These are phyloP conservation scores for Lepus timidus DNA, from an alignment of 2,113 vertebrate genomes.

Conservation along the genomic window DNA sequence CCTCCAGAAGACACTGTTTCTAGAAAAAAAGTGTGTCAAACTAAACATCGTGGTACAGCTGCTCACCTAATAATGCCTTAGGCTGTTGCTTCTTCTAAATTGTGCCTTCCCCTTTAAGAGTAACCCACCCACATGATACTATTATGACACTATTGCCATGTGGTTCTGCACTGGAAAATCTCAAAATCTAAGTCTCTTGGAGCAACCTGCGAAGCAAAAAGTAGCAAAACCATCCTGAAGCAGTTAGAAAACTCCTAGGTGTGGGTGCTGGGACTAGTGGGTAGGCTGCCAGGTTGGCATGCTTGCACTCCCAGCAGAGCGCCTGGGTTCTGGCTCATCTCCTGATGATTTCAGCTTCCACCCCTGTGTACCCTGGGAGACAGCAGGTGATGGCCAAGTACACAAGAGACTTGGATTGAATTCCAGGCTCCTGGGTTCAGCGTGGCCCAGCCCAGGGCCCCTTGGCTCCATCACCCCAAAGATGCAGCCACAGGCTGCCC, in stretches of 20 bases:
- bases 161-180: not conserved
- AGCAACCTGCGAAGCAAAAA: not conserved
- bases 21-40: not conserved
- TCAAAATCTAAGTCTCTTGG: not conserved
- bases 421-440: too few relatives aligned
- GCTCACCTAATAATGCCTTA: not conserved
- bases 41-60: not conserved
- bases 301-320: too few relatives aligned
- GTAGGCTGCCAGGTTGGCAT: too few relatives aligned
- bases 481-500: not conserved
- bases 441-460: too few relatives aligned
- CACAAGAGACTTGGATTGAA: too few relatives aligned
- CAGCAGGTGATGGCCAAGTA: too few relatives aligned
- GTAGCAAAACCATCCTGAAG: not conserved
- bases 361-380: too few relatives aligned
- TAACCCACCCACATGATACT: not conserved
- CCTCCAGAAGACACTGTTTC: not conserved
- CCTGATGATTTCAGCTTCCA: too few relatives aligned
- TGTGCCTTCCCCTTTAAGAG: fast-evolving
- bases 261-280: too few relatives aligned
- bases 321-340: too few relatives aligned
- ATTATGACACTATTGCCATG: not conserved
- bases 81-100: not conserved
- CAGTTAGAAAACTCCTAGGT: not conserved
- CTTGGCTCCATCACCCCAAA: not conserved